phyloP scores from a whole-genome alignment of 2,888 invertebrate genomes.

The Eurytoma californica region DNA sequence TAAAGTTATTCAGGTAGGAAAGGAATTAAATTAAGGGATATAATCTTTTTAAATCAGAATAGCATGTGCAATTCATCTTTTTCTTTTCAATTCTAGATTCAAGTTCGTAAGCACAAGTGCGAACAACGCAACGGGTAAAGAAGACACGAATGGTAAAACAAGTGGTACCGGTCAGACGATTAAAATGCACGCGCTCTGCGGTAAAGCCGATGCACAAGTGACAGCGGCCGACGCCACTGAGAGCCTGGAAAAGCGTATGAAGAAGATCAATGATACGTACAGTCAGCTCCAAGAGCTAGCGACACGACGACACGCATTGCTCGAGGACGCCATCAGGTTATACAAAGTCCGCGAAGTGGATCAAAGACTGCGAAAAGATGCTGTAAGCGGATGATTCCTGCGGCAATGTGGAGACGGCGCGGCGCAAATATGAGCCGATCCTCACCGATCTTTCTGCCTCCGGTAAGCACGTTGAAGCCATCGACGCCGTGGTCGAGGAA shows the following conservation, averaged over 20 bases:
- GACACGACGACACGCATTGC: conserved; percentile 85
- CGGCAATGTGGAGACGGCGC: conserved; percentile 94
- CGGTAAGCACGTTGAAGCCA: conserved; percentile 91
- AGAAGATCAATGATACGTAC: conserved; percentile 88
- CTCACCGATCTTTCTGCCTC: conserved; percentile 96
- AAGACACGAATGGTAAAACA: conserved; percentile 92
- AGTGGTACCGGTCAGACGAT: conserved; percentile 86
- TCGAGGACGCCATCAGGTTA: conserved; percentile 94
- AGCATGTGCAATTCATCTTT: not conserved
- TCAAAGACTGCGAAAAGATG: conserved; percentile 94
- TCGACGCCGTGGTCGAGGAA: conserved; percentile 91
- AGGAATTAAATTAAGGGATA: not conserved
- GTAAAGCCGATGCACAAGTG: conserved; percentile 71
- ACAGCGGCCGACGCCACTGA: conserved; percentile 79
- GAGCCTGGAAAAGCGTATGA: conserved; percentile 88
- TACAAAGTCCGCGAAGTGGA: conserved; percentile 98
- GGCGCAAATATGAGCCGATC: conserved; percentile 97
- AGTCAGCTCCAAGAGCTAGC: conserved; percentile 88
- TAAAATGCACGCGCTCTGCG: conserved; percentile 76
- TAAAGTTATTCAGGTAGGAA: conserved; percentile 80
- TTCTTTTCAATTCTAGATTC: conserved; percentile 76
- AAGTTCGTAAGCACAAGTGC: conserved; percentile 88
- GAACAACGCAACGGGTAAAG: conserved; percentile 89
- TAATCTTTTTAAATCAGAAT: not conserved
- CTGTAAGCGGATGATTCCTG: conserved; percentile 87